A percentile compares a stretch with the other conserved stretches of the same genome.
Evolutionary conservation across 2,888 invertebrate genomes (phyloP).

Genomic region (Stenolophus ochropezus): DNA sequence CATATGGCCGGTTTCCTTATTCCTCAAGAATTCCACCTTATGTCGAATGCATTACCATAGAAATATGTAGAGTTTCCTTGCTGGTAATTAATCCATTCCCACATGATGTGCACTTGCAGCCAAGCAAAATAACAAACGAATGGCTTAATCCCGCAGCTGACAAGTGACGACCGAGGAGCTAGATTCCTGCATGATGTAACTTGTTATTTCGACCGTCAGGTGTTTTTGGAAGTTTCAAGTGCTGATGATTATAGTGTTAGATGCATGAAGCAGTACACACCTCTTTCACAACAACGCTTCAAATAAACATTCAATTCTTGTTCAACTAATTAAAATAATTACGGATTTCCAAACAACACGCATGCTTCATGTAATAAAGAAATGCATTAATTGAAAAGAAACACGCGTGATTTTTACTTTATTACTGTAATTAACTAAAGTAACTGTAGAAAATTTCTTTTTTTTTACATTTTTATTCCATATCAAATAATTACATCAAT

Average conservation of each 20-base stretch:
- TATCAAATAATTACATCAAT: neutral
- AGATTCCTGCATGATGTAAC: constrained; percentile 8
- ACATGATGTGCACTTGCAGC: constrained; percentile 37
- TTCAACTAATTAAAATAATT: neutral
- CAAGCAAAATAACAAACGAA: constrained; percentile 38
- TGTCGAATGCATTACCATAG: constrained; percentile 36
- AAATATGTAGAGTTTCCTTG: constrained; percentile 34
- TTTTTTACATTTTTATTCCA: neutral
- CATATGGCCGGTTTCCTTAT: neutral
- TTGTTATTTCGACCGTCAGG: constrained; percentile 29
- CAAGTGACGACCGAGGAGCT: neutral
- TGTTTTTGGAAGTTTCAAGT: constrained; percentile 31
- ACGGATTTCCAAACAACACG: neutral
- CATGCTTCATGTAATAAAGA: neutral
- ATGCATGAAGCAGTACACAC: constrained; percentile 22
- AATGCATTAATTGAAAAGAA: neutral
- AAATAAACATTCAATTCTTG: neutral
- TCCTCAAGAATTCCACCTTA: constrained; percentile 5
- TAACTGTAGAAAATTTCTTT: neutral
- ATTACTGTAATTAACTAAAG: neutral
- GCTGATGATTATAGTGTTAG: constrained; percentile 37
- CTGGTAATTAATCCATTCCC: constrained; percentile 46
- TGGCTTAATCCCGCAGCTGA: constrained; percentile 20
- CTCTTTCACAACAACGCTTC: constrained; percentile 17
- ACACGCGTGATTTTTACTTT: neutral